Base-by-base conservation (phyloP, 1,140 invertebrate species). In the Tetramorium simillimum region DNA sequence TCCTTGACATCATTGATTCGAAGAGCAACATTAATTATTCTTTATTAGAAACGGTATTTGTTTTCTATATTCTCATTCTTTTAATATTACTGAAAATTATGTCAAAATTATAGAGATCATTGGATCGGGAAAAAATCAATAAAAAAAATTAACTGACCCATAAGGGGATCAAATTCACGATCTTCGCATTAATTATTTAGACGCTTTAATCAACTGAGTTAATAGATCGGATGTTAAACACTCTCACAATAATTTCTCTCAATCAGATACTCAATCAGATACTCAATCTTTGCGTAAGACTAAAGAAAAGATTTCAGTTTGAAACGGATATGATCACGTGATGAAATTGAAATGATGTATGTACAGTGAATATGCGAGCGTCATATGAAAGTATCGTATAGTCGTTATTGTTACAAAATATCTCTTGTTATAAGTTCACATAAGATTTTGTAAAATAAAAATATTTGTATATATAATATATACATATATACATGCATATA, bases 81-180 rank as follows among this genome's bases (percentile, higher is more conserved):
- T 40, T n/a, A 18, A 33, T 51, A 46, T 33, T 70, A 70, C 0
- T 0, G 28, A 72, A 72, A 7, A 12, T 72, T 33, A 53, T 6
- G 21, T 46, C 9, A 16, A 37, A 53, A 51, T 72, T 7, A 51
- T 3, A 65, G 37, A 43, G 4, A 6, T 67, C 33, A 33, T 46
- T 49, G 16, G 24, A 3, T n/a, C 1, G 21, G 1, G 14, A 33
- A 72, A 37, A 69, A 69, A 73, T 58, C 3, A 28, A 4, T 3
- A 62, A 87, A 58, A 87, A 51, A 87, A 58, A 10, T 62, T 37
- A 12, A 16, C 16, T 93, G 93, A 91, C 92, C 89, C 94, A 89
- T 92, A 92, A 46, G 94, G 94, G 95, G 94, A 95, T 95, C 94
- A 95, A 95, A 95, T 94, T 94, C 95, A 92, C 95, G 95, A 95